A percentile compares a stretch with the other conserved stretches of the same genome.
These are phyloP conservation scores for Drosophila yakuba DNA, from an alignment of 1,140 invertebrate species.

Conservation along the genomic window DNA sequence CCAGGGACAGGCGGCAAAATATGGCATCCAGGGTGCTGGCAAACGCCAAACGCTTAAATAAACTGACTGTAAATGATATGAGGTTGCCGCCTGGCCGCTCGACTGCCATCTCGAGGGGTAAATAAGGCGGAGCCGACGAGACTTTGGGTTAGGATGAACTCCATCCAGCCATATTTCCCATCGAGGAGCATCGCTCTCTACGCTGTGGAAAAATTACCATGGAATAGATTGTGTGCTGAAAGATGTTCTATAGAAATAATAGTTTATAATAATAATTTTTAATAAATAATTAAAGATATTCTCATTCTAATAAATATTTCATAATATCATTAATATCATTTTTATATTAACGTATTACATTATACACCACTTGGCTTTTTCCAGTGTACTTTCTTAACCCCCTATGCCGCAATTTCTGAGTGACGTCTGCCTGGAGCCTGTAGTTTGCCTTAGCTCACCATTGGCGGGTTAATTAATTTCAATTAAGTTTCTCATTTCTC, in stretches of 20 bases:
- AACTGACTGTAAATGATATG: constrained; percentile 69
- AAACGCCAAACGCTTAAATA: constrained; percentile 59
- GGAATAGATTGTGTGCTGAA: no score
- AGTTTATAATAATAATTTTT: no score
- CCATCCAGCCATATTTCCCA: constrained; percentile 8
- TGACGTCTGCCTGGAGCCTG: constrained; percentile 9
- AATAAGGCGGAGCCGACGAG: neutral
- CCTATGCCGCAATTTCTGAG: constrained; percentile 7
- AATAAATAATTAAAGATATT: no score
- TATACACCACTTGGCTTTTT: neutral
- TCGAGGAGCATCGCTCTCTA: neutral
- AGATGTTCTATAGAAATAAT: no score
- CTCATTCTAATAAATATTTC: no score
- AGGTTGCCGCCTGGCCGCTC: constrained; percentile 40
- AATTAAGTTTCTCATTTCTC: constrained; percentile 28
- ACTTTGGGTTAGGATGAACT: constrained; percentile 17
- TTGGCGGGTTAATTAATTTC: constrained; percentile 43
- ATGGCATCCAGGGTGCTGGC: constrained; percentile 37
- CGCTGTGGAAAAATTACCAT: neutral
- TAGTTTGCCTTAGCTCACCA: constrained; percentile 10
- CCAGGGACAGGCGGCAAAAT: constrained; percentile 29
- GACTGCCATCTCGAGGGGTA: constrained; percentile 5
- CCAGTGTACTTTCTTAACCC: neutral
- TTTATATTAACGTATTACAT: no score
- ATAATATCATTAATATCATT: no score